Percentiles rank a stretch among this genome's conserved stretches.
Conservation (phyloP, 2,888 invertebrate genomes). For the Oxystoma pomonae region DNA sequence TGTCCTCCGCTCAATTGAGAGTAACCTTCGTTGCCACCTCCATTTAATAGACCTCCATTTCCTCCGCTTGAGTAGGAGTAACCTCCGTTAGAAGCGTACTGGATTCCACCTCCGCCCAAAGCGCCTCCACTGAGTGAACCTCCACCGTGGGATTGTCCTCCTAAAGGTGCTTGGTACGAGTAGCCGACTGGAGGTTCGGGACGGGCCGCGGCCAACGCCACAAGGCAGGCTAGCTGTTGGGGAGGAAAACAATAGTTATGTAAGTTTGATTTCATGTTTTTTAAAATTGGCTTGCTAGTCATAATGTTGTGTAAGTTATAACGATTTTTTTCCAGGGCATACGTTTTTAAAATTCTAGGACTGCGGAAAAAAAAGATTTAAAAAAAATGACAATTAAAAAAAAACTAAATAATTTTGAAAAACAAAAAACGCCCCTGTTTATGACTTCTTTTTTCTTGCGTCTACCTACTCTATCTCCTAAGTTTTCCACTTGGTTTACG, state of each 20-base stretch:
- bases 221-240: slow-evolving; percentile 42
- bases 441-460: too few relatives aligned
- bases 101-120: slow-evolving; percentile 5
- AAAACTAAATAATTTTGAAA: too few relatives aligned
- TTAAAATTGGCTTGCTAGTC: too few relatives aligned
- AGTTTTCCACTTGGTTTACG: too few relatives aligned
- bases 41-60: slow-evolving; percentile 16
- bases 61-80: slow-evolving; percentile 24
- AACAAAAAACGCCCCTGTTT: too few relatives aligned
- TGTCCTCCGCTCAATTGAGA: neutral
- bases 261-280: too few relatives aligned
- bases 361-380: too few relatives aligned
- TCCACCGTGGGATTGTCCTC: slow-evolving; percentile 14
- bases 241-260: neutral
- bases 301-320: too few relatives aligned
- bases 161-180: slow-evolving; percentile 34
- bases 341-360: too few relatives aligned
- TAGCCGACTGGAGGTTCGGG: slow-evolving; percentile 62
- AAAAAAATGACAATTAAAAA: too few relatives aligned
- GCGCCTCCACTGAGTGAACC: slow-evolving; percentile 11
- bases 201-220: slow-evolving; percentile 57
- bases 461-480: too few relatives aligned
- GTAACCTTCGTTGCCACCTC: slow-evolving; percentile 3
- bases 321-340: too few relatives aligned
- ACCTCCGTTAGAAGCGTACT: slow-evolving; percentile 10